A percentile compares a stretch with the other conserved stretches of the same genome.
These are phyloP conservation scores for Thalassoma bifasciatum DNA, from an alignment of 2,113 vertebrate genomes.

Conservation along the genomic window DNA sequence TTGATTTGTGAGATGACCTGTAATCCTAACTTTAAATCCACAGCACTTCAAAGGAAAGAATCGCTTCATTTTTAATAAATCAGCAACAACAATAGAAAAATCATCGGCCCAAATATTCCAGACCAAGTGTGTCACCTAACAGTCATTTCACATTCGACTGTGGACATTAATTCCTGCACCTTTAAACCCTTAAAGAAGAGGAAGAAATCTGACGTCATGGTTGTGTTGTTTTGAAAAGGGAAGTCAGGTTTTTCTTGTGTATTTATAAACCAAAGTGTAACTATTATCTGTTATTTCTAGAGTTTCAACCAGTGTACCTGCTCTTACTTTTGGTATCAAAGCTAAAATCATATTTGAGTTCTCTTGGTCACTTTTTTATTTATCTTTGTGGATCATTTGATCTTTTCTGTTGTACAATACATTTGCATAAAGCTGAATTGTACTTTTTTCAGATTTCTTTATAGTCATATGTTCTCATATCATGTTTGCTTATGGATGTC, in stretches of 20 bases:
- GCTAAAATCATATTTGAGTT: constrained; percentile 19
- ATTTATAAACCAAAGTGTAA: constrained; percentile 65
- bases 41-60: too few species aligned
- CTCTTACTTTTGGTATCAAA: constrained; percentile 55
- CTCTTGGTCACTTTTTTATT: constrained; percentile 27
- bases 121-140: background rate
- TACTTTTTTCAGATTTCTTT: constrained; percentile 15
- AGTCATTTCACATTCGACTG: background rate
- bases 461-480: constrained; percentile 9
- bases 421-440: constrained; percentile 28
- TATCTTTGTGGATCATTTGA: background rate
- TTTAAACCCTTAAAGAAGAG: background rate
- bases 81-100: background rate
- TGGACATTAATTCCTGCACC: background rate
- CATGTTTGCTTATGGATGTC: constrained; percentile 16
- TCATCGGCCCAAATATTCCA: background rate
- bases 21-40: background rate
- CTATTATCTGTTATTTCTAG: constrained; percentile 11
- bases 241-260: constrained; percentile 28
- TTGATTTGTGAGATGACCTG: background rate
- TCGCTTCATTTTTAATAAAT: too few species aligned
- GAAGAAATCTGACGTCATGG: background rate
- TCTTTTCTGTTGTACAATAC: background rate
- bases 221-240: constrained; percentile 3
- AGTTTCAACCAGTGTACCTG: constrained; percentile 45